A percentile compares a stretch with the other conserved stretches of the same genome.
phyloP scores from a whole-genome alignment of 2,797 vertebrate genomes.

The Acanthiza pusilla region DNA sequence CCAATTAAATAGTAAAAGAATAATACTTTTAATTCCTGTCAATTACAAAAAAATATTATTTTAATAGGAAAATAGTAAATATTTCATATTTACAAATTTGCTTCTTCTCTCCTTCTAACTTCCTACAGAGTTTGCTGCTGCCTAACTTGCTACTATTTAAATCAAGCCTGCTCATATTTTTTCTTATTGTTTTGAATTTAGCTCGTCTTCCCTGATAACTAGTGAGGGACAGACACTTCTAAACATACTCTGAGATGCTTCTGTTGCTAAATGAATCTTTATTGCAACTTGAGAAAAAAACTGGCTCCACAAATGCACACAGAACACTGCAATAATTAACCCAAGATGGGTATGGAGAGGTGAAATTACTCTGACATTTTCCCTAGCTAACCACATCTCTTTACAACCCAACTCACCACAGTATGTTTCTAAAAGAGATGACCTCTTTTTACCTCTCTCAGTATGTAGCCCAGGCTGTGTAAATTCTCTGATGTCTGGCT shows the following conservation, averaged over 20 bases:
- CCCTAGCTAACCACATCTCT: background rate
- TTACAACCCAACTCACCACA: background rate
- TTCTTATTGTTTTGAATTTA: background rate
- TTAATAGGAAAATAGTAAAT: background rate
- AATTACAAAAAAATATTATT: background rate
- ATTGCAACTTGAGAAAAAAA: background rate
- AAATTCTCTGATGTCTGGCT: constrained; percentile 47
- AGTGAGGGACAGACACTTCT: background rate
- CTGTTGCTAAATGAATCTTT: background rate
- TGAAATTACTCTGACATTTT: background rate
- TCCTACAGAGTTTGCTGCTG: background rate
- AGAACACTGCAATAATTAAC: background rate
- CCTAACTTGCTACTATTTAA: background rate
- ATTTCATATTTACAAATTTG: background rate
- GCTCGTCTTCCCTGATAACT: background rate
- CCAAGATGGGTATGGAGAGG: background rate
- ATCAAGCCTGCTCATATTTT: background rate
- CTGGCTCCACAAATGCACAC: background rate
- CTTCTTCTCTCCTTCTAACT: background rate
- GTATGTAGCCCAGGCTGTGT: background rate
- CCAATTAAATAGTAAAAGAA: background rate
- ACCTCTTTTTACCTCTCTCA: constrained; percentile 38
- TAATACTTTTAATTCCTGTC: background rate
- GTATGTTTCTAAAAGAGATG: constrained; percentile 21
- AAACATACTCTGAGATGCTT: background rate